Evolutionary conservation across 2,113 vertebrate genomes (phyloP), one percentile per base, ranked within the genome.

Genomic region (Pterophyllum scalare): DNA sequence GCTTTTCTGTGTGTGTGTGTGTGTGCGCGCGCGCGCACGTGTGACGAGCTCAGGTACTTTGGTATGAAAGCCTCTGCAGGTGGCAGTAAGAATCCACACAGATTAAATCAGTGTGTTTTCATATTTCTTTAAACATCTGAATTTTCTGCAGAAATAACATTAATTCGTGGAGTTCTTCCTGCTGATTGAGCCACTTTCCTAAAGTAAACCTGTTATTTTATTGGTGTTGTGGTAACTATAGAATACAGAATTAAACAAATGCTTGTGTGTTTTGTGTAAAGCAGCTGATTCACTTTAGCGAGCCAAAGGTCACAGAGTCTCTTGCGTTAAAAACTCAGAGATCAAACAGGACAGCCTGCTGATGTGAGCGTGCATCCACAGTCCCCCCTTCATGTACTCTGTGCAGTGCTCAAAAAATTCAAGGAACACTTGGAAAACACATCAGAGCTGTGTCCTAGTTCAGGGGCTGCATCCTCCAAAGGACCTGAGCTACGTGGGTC

Each of bases 311-410:
- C 14, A 1, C 26, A n/a, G 22, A 26, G 64, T 22, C 22, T 46
- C 14, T 43, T 13, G n/a, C n/a, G 43, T 14, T 43, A 65, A 43
- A 26, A 38, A 10, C 35, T 10, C 38, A 38, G 38, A 9, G n/a
- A 12, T 40, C 33, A 40, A 20, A 4, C 62, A 65, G 62, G 62
- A 67, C 46, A 13, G 46, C 7, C 65, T 56, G 61, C 24, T 77
- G 78, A 62, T 52, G 81, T 77, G 77, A 77, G 81, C 77, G 81
- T 80, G 62, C 15, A 35, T 33, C 65, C 43, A 49, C 22, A 20
- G 38, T 43, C 26, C 38, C n/a, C 12, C 33, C 14, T 11, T 20
- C 28, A 61, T 33, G 8, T 5, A 24, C 4, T 1, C 64, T 2
- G 6, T 33, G 2, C 6, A 33, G 33, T 33, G 33, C 33, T 33